A percentile compares a stretch with the other conserved stretches of the same genome.
These are phyloP conservation scores for Ypsolopha scabrella DNA, from an alignment of 2,888 invertebrate genomes.

Conservation along the genomic window DNA sequence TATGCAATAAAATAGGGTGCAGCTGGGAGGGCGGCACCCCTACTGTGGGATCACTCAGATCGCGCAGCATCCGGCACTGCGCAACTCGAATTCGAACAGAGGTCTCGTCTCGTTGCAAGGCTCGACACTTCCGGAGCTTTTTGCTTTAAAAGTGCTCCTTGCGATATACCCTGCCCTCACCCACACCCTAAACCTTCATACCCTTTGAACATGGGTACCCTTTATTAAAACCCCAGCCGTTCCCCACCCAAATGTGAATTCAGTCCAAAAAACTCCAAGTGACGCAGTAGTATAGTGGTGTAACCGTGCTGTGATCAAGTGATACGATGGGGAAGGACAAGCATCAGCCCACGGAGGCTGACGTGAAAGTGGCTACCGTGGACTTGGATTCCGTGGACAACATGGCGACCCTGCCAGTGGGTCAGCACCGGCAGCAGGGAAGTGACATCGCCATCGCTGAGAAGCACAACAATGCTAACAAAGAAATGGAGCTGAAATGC, in stretches of 20 bases:
- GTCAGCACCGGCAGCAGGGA: constrained; percentile 77
- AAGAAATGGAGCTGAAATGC: constrained; percentile 89
- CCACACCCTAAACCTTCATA: constrained; percentile 31
- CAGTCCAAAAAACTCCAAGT: not conserved
- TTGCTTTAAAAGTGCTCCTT: constrained; percentile 33
- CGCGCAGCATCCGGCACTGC: constrained; percentile 65
- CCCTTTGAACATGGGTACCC: constrained; percentile 24
- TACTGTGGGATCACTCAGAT: constrained; percentile 25
- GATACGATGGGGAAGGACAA: constrained; percentile 59
- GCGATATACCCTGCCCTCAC: constrained; percentile 30
- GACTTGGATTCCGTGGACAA: constrained; percentile 89
- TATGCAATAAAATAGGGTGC: constrained; percentile 37
- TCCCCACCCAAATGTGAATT: too few species aligned
- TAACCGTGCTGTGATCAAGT: constrained; percentile 11
- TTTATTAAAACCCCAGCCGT: not conserved
- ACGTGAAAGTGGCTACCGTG: constrained; percentile 91
- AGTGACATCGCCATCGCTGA: constrained; percentile 81
- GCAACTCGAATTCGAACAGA: constrained; percentile 53
- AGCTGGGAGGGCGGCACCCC: constrained; percentile 51
- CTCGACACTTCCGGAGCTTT: constrained; percentile 51
- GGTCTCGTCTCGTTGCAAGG: constrained; percentile 41
- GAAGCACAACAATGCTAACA: constrained; percentile 85
- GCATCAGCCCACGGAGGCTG: constrained; percentile 71
- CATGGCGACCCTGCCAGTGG: constrained; percentile 90
- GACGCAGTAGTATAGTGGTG: not conserved